A percentile compares a stretch with the other conserved stretches of the same genome.
Evolutionary conservation across 2,888 invertebrate species (phyloP).

Genomic region (Lathronympha strigana): DNA sequence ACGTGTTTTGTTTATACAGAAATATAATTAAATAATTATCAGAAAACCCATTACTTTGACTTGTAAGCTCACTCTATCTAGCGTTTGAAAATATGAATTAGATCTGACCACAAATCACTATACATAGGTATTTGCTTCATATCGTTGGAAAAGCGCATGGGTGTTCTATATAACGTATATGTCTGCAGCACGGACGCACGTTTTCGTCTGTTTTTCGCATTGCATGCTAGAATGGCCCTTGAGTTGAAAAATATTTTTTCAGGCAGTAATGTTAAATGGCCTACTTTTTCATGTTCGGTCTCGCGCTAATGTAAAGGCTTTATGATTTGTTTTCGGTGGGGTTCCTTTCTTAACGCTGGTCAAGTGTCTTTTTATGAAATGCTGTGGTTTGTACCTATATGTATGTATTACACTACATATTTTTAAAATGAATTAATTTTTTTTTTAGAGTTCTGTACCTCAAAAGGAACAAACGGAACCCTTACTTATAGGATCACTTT

Average conservation of each 20-base stretch:
- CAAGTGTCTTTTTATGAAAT: not conserved
- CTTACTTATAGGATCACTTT: no score
- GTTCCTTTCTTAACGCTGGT: not conserved
- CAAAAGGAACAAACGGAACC: no score
- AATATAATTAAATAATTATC: no score
- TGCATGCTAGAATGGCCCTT: constrained; percentile 60
- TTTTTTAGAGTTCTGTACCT: no score
- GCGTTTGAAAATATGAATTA: no score
- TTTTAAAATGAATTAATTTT: no score
- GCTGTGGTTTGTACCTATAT: not conserved
- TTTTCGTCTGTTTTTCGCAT: constrained; percentile 67
- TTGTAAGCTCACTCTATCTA: no score
- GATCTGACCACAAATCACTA: not conserved
- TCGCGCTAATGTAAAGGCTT: constrained; percentile 14
- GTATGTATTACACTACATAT: no score
- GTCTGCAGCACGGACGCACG: constrained; percentile 52
- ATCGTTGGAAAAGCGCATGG: not conserved
- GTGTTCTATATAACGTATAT: not conserved
- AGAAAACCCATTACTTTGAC: no score
- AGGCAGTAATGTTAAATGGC: constrained; percentile 36
- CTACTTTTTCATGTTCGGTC: constrained; percentile 35
- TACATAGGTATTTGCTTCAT: not conserved
- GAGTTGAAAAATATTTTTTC: constrained; percentile 44
- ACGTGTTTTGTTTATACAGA: no score
- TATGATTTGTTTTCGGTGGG: constrained; percentile 25